Base-by-base conservation (phyloP, 2,797 vertebrate species). In the Petrocephalus sullivani region DNA sequence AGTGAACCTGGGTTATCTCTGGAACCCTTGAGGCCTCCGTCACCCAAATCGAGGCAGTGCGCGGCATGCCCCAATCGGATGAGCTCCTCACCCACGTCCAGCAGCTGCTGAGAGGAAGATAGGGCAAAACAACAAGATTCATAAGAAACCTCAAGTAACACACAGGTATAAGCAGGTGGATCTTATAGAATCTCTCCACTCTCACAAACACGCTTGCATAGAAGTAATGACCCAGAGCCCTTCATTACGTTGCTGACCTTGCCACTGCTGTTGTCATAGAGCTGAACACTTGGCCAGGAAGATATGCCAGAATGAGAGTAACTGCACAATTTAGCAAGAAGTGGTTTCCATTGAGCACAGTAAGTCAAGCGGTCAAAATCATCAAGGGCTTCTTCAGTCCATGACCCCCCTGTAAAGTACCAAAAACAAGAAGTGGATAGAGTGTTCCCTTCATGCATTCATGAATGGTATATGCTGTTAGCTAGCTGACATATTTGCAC, bases 301-400 rank as follows among this genome's bases (percentile, higher is more conserved):
- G 94, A 94, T 28, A 93, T 78, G 7, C 96, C 97, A 0, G 95
- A 94, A 89, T 96, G 96, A n/a, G 94, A 94, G 60, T 98, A 98
- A 91, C 97, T 98, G 91, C 94, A 96, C 60, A 99, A 95, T 90
- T 96, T 97, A 60, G 97, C 98, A 89, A 96, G 92, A 53, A 99
- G 93, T 0, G 97, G 96, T 19, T 94, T 96, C 97, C 97, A 98
- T 12, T 90, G 88, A 0, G 97, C 96, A 23, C 97, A 98, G 89
- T 95, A 91, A 0, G 96, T 95, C 86, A 99, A 94, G 9, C 58
- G 92, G 2, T 98, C 97, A 87, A 99, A 99, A 2, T 94, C 94
- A 1, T 97, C 96, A 93, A 98, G 89, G 0, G 97, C 96, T 0
- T 90, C 94, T 3, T 97, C 96, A 0, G 95, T 95, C 98, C 98